Percentiles rank a stretch among this genome's conserved stretches.
Conservation (phyloP, 1,140 invertebrate genomes). For the Maconellicoccus hirsutus region DNA sequence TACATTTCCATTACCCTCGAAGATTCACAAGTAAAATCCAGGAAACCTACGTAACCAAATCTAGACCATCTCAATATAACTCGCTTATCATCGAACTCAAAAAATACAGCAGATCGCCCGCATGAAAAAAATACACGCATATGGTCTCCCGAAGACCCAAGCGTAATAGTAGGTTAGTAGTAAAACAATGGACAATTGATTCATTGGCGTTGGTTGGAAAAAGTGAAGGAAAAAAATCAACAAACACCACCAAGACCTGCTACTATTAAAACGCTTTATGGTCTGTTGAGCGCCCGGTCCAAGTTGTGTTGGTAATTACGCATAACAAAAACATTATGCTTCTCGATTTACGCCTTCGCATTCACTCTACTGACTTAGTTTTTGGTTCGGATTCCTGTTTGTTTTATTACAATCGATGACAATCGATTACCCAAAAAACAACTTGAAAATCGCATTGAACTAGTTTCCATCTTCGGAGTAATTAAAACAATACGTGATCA, state of each 20-base stretch:
- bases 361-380: slow-evolving; percentile 14
- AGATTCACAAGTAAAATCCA: too few relatives aligned
- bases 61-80: too few relatives aligned
- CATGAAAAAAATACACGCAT: neutral
- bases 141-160: neutral
- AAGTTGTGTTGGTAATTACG: slow-evolving; percentile 15
- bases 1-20: too few relatives aligned
- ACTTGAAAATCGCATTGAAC: neutral
- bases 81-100: too few relatives aligned
- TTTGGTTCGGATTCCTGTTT: neutral
- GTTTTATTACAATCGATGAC: slow-evolving; percentile 14
- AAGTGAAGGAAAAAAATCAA: neutral
- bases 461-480: neutral
- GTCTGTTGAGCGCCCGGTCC: slow-evolving; percentile 13
- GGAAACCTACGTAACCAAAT: too few relatives aligned
- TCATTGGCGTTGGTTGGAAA: neutral
- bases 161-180: slow-evolving; percentile 15
- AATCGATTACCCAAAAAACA: neutral
- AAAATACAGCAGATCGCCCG: neutral
- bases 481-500: neutral
- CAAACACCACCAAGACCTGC: slow-evolving; percentile 1
- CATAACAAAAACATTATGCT: slow-evolving; percentile 16
- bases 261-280: neutral
- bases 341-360: slow-evolving; percentile 11
- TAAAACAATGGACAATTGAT: slow-evolving; percentile 17